A percentile compares a stretch with the other conserved stretches of the same genome.
Conservation (phyloP, 2,888 invertebrate species). For the Serrognathus titanus region DNA sequence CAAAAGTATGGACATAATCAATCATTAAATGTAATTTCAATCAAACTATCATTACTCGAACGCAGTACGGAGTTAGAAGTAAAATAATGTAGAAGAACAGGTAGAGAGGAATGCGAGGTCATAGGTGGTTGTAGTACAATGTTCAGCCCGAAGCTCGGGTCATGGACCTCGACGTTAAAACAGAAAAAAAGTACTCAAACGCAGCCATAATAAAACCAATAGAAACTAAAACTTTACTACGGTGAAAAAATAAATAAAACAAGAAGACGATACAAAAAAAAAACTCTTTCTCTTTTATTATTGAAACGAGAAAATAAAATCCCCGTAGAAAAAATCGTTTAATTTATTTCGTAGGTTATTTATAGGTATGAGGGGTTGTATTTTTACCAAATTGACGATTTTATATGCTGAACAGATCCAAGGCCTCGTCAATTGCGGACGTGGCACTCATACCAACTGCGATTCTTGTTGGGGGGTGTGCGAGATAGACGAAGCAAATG, state of each 20-base stretch:
- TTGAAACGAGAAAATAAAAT: too few relatives aligned
- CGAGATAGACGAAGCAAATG: background rate
- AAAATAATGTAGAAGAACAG: conserved; percentile 36
- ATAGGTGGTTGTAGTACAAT: conserved; percentile 48
- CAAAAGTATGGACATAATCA: conserved; percentile 21
- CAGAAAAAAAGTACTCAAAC: conserved; percentile 22
- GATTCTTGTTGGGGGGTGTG: background rate
- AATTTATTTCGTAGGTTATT: conserved; percentile 10
- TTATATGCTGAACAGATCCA: conserved; percentile 8
- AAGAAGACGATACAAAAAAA: background rate
- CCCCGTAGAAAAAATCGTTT: background rate
- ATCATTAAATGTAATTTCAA: conserved; percentile 33
- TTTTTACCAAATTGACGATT: conserved; percentile 9
- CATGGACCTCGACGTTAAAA: conserved; percentile 39
- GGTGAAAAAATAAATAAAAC: background rate
- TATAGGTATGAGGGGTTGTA: conserved; percentile 3
- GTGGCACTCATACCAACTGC: conserved; percentile 3
- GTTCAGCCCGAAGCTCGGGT: conserved; percentile 43
- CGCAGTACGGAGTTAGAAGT: conserved; percentile 9
- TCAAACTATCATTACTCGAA: conserved; percentile 25
- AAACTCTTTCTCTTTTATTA: background rate
- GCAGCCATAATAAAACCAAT: conserved; percentile 29
- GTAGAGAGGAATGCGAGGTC: conserved; percentile 49
- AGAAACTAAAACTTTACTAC: conserved; percentile 23
- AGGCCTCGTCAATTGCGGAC: conserved; percentile 8